phyloP scores from a whole-genome alignment of 1,140 invertebrate species.

The Caenorhabditis tropicalis region DNA sequence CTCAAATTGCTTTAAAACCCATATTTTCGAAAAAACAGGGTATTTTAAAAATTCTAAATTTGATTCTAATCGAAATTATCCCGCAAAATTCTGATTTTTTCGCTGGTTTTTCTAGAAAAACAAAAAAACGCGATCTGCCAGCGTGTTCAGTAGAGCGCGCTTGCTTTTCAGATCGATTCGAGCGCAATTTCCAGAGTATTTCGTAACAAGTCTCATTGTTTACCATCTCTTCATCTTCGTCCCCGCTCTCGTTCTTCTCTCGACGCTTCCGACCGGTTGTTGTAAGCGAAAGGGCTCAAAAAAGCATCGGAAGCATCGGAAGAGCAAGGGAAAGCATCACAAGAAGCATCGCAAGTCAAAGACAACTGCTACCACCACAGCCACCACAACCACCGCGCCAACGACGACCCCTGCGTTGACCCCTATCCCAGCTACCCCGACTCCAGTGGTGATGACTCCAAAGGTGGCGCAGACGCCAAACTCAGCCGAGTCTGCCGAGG shows the following conservation, averaged over 20 bases:
- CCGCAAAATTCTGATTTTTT: no score
- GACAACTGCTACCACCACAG: neutral
- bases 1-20: no score
- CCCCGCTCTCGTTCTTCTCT: neutral
- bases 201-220: constrained; percentile 19
- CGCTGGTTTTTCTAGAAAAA: no score
- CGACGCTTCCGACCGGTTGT: neutral
- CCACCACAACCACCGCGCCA: neutral
- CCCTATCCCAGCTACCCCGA: neutral
- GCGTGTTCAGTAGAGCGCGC: no score
- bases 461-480: neutral
- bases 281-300: neutral
- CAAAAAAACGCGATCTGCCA: no score
- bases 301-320: neutral
- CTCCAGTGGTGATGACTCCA: neutral
- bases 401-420: neutral
- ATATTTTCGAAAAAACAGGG: no score
- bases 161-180: no score
- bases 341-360: neutral
- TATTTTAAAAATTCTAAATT: no score
- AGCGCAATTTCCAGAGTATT: neutral
- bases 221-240: neutral
- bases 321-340: neutral
- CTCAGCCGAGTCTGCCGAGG: neutral
- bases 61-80: no score